phyloP scores from a whole-genome alignment of 2,113 vertebrate species.

The Calyptomena viridis region DNA sequence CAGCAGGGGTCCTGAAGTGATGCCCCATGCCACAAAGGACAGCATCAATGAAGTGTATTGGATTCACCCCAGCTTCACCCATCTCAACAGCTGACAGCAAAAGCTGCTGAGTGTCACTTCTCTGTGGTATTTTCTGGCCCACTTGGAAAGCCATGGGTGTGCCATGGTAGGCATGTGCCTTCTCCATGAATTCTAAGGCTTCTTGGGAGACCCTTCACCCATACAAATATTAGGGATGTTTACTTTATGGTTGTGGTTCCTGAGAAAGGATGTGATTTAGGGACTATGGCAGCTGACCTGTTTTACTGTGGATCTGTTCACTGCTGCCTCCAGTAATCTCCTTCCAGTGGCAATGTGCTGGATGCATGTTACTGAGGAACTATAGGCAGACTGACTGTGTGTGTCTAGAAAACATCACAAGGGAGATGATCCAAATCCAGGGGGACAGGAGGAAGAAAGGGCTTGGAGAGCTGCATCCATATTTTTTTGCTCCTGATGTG shows the following conservation, averaged over 20 bases:
- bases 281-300: background rate
- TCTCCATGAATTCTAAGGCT: background rate
- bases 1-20: background rate
- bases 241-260: background rate
- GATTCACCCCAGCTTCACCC: background rate
- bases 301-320: background rate
- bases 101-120: background rate
- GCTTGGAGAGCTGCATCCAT: background rate
- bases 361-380: background rate
- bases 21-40: too few species aligned
- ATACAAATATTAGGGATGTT: background rate
- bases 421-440: background rate
- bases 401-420: background rate
- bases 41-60: background rate
- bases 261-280: background rate
- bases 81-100: background rate
- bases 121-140: background rate
- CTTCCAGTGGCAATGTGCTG: background rate
- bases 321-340: background rate
- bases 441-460: background rate
- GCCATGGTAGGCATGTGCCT: accelerated
- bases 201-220: background rate
- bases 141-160: background rate
- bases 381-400: background rate
- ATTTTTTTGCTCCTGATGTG: accelerated